These are phyloP conservation scores for Nymphicus hollandicus DNA, from an alignment of 2,113 vertebrate species.

Conservation along the genomic window DNA sequence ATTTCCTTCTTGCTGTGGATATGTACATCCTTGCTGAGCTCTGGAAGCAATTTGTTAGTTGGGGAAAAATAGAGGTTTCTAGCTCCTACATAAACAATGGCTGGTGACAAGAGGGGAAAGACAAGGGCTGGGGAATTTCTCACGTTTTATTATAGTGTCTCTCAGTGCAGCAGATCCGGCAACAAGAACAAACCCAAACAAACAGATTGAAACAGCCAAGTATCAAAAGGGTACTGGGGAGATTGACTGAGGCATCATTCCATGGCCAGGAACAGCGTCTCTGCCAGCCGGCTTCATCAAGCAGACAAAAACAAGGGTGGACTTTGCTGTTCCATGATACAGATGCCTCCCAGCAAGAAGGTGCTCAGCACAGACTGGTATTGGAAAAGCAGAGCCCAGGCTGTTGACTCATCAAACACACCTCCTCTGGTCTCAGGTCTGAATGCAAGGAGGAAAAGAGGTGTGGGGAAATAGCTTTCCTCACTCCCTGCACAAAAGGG, in stretches of 20 bases:
- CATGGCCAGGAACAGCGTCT: neutral
- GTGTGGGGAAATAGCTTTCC: neutral
- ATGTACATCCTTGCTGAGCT: constrained; percentile 21
- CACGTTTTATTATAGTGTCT: neutral
- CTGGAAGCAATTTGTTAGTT: constrained; percentile 44
- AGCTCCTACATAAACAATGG: constrained; percentile 35
- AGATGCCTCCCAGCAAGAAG: neutral
- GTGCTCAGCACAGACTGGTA: neutral
- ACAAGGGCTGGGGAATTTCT: neutral
- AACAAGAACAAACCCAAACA: constrained; percentile 18
- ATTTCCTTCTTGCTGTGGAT: constrained; percentile 35
- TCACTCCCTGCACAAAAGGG: neutral
- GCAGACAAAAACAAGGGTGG: neutral
- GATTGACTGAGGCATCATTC: neutral
- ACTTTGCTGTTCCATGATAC: neutral
- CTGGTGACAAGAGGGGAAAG: neutral
- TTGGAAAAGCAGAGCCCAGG: neutral
- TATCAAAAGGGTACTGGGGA: neutral
- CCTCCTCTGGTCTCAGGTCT: neutral
- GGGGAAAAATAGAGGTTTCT: constrained; percentile 9
- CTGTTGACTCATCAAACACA: neutral
- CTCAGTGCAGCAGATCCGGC: neutral
- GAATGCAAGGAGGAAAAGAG: neutral
- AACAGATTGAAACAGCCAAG: neutral
- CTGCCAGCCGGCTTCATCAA: neutral